phyloP scores from a whole-genome alignment of 2,797 vertebrate genomes.

The Bradypus variegatus region DNA sequence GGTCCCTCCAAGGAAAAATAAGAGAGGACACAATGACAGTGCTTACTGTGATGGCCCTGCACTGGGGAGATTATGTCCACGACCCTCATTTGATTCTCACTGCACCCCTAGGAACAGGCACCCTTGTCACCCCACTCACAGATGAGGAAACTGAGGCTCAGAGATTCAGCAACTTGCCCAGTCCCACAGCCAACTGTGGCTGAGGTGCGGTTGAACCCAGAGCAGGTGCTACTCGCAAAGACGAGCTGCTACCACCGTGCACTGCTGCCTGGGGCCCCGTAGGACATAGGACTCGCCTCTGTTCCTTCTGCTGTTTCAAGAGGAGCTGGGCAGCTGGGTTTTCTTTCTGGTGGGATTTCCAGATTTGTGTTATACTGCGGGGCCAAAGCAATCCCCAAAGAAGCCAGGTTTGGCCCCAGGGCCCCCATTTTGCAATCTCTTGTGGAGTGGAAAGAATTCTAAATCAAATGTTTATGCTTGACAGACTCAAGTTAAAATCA shows the following conservation, averaged over 20 bases:
- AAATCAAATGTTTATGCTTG: neutral
- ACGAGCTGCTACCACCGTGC: too few relatives aligned
- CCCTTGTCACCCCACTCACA: neutral
- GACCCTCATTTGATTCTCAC: neutral
- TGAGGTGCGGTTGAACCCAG: too few relatives aligned
- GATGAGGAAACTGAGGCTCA: neutral
- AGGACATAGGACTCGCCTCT: neutral
- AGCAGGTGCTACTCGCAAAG: neutral
- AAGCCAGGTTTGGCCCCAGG: neutral
- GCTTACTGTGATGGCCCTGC: too few relatives aligned
- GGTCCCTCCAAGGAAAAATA: neutral
- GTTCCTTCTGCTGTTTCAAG: neutral
- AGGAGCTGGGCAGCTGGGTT: neutral
- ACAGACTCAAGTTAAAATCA: neutral
- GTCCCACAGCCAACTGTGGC: neutral
- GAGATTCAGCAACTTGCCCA: neutral
- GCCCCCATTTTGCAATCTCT: neutral
- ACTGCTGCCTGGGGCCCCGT: neutral
- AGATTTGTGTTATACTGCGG: neutral
- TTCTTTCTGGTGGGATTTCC: neutral
- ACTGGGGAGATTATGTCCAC: too few relatives aligned
- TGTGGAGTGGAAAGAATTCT: neutral
- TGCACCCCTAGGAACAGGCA: neutral
- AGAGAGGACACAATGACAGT: accelerated
- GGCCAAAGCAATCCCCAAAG: neutral